Evolutionary conservation across 2,113 vertebrate genomes (phyloP).

Genomic region (Speoplatyrhinus poulsoni): DNA sequence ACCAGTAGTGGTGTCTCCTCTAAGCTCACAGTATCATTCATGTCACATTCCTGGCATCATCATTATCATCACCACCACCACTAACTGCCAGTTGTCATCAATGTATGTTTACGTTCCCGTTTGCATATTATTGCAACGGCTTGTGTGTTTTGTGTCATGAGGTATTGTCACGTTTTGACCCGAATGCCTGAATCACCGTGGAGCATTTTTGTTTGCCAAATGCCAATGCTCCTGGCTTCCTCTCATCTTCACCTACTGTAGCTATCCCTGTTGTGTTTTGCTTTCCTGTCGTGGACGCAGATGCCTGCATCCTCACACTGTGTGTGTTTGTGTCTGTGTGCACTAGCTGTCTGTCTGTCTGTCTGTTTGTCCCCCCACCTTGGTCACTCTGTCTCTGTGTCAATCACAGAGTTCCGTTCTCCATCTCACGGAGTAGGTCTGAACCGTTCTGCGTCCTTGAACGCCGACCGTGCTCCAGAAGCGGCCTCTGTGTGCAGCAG

Average conservation of each 20-base stretch:
- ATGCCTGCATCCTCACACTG: neutral
- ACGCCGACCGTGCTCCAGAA: conserved; percentile 81
- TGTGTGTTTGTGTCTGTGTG: neutral
- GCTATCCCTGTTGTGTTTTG: conserved; percentile 1
- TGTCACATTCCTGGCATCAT: conserved; percentile 19
- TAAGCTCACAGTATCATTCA: conserved; percentile 19
- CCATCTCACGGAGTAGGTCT: conserved; percentile 83
- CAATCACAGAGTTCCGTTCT: conserved; percentile 83
- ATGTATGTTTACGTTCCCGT: neutral
- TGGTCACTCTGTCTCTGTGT: conserved; percentile 13
- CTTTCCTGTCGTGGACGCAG: neutral
- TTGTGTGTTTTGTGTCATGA: no score
- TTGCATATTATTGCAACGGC: neutral
- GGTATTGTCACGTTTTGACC: no score
- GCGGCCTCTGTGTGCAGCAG: conserved; percentile 74
- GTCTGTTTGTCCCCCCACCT: neutral
- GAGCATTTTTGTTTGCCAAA: neutral
- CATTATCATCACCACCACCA: neutral
- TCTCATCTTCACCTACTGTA: conserved; percentile 3
- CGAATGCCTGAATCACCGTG: no score
- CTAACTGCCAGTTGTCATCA: neutral
- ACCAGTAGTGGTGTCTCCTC: conserved; percentile 32
- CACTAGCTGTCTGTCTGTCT: conserved; percentile 11
- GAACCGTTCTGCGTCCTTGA: conserved; percentile 88
- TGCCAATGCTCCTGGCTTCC: neutral